Conservation (phyloP, 2,888 invertebrate species). For the Synergus japonicus region DNA sequence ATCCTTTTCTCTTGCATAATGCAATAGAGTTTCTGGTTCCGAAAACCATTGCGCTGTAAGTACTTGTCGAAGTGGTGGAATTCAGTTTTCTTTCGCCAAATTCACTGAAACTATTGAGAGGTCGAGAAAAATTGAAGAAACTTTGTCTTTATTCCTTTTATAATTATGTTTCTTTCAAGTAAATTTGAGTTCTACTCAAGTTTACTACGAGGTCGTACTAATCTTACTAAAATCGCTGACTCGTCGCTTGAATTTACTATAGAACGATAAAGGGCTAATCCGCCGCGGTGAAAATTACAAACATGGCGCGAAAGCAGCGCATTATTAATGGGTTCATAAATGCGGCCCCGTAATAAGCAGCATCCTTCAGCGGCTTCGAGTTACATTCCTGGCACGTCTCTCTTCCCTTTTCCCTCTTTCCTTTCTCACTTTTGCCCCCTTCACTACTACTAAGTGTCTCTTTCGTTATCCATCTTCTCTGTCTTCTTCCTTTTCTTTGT, state of each 20-base stretch:
- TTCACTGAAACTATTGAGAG: not conserved
- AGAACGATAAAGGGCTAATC: conserved; percentile 31
- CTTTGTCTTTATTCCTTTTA: not conserved
- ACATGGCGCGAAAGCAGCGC: conserved; percentile 41
- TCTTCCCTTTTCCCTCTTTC: not conserved
- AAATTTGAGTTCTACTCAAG: not conserved
- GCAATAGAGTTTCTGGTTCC: conserved; percentile 10
- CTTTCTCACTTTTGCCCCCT: not conserved
- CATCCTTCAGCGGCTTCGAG: conserved; percentile 38
- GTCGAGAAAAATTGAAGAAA: not conserved
- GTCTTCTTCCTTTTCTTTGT: not conserved
- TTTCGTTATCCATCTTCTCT: conserved; percentile 27
- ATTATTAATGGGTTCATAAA: conserved; percentile 42
- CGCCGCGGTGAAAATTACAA: conserved; percentile 38
- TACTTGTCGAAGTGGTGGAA: conserved; percentile 16
- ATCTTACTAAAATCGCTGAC: conserved; percentile 15
- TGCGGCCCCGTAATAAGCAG: conserved; percentile 40
- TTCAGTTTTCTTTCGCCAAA: not conserved
- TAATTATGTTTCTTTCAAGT: not conserved
- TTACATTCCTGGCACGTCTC: conserved; percentile 34
- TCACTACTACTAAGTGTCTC: conserved; percentile 28
- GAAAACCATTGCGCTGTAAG: conserved; percentile 38
- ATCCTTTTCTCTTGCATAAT: conserved; percentile 38
- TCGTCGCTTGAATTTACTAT: conserved; percentile 16
- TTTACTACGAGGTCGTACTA: not conserved